phyloP scores from a whole-genome alignment of 1,140 invertebrate genomes.

The Micrasema minimum region DNA sequence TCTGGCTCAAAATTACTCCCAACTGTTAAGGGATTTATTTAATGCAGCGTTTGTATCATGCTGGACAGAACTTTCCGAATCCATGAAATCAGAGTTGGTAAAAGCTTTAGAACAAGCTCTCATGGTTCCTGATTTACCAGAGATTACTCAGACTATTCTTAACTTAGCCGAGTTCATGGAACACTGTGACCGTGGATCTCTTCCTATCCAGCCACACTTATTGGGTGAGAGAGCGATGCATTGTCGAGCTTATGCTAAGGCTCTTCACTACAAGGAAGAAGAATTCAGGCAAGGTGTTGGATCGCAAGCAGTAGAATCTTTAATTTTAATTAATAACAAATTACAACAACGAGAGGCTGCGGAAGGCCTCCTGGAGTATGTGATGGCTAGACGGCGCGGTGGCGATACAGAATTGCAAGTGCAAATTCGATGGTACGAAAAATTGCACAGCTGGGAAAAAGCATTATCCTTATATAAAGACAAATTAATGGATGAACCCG shows the following conservation, averaged over 20 bases:
- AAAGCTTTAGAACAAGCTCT: constrained; percentile 89
- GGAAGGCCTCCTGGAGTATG: constrained; percentile 89
- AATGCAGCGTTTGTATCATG: constrained; percentile 99
- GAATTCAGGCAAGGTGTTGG: constrained; percentile 82
- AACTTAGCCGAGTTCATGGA: constrained; percentile 99
- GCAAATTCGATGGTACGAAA: constrained; percentile 98
- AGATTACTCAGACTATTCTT: constrained; percentile 96
- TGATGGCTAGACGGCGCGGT: constrained; percentile 82
- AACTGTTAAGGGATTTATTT: constrained; percentile 93
- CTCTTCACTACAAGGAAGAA: constrained; percentile 98
- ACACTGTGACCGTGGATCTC: constrained; percentile 95
- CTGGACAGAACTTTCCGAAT: constrained; percentile 93
- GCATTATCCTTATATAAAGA: constrained; percentile 89
- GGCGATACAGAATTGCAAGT: constrained; percentile 76
- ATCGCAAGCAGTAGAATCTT: constrained; percentile 87
- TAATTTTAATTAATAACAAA: constrained; percentile 99
- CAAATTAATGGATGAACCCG: constrained; percentile 70
- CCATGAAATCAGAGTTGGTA: constrained; percentile 88
- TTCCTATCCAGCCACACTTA: constrained; percentile 89
- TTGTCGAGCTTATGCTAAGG: constrained; percentile 92
- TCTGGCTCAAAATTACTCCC: constrained; percentile 93
- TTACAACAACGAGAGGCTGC: constrained; percentile 98
- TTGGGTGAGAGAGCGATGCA: constrained; percentile 85
- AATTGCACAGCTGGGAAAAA: constrained; percentile 98
- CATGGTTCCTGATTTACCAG: constrained; percentile 92